These are phyloP conservation scores for Aspidiotus rigidus DNA, from an alignment of 2,888 invertebrate species.

Conservation along the genomic window DNA sequence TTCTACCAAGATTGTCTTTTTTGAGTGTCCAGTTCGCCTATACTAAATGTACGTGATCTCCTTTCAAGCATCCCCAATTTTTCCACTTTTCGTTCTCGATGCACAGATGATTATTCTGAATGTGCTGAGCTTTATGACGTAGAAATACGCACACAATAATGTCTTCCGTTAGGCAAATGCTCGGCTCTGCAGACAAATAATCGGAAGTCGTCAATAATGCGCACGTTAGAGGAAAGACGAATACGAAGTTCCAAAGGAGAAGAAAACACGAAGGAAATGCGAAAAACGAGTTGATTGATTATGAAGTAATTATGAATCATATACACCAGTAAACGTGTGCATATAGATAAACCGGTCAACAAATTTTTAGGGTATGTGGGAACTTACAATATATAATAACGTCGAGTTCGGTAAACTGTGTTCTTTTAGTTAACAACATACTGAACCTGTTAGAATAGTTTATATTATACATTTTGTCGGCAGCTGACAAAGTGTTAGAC, in stretches of 20 bases:
- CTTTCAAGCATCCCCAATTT: too few relatives aligned
- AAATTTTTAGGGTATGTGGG: not conserved
- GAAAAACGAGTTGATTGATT: constrained; percentile 17
- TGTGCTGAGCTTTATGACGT: too few relatives aligned
- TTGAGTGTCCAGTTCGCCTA: too few relatives aligned
- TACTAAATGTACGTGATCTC: too few relatives aligned
- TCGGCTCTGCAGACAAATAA: not conserved
- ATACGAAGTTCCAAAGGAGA: constrained; percentile 18
- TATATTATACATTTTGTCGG: constrained; percentile 16
- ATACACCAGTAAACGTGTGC: not conserved
- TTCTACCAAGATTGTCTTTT: too few relatives aligned
- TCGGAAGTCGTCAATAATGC: constrained; percentile 12
- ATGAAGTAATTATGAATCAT: constrained; percentile 5
- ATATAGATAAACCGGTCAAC: not conserved
- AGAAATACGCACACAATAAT: too few relatives aligned
- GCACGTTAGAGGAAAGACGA: constrained; percentile 3
- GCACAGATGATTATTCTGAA: too few relatives aligned
- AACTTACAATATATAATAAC: constrained; percentile 1
- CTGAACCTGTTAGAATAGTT: constrained; percentile 30
- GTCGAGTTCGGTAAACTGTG: not conserved
- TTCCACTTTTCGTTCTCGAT: too few relatives aligned
- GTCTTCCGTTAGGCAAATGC: not conserved
- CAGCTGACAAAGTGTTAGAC: constrained; percentile 13
- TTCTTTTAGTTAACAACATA: constrained; percentile 10
- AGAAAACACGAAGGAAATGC: constrained; percentile 21